Percentiles rank a stretch among this genome's conserved stretches.
phyloP scores from a whole-genome alignment of 2,797 vertebrate species.

The Pseudochirops corinnae region DNA sequence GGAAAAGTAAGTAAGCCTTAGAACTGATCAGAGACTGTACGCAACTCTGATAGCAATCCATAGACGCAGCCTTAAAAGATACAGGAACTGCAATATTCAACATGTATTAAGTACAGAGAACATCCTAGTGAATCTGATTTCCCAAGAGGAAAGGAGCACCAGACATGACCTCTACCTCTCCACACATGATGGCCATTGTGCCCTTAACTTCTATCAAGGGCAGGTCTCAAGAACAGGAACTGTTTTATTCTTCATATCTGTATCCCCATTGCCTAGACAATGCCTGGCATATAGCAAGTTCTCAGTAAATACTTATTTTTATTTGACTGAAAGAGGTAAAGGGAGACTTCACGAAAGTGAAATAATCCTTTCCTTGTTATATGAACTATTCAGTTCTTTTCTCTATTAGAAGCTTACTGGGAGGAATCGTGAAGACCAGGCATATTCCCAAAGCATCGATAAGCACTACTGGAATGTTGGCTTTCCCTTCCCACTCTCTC shows the following conservation, averaged over 20 bases:
- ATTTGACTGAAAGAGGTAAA: background rate
- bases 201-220: background rate
- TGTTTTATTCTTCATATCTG: background rate
- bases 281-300: background rate
- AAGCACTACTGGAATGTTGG: constrained; percentile 9
- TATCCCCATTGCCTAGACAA: background rate
- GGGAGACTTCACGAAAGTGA: background rate
- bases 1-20: background rate
- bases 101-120: background rate
- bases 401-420: background rate
- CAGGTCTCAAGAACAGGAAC: background rate
- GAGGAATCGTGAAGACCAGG: background rate
- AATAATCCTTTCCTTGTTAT: background rate
- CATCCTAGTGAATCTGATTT: background rate
- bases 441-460: constrained; percentile 27
- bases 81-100: background rate
- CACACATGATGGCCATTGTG: background rate
- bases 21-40: background rate
- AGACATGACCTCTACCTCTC: background rate
- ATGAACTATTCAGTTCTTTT: background rate
- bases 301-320: background rate
- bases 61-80: background rate
- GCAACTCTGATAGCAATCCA: background rate
- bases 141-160: background rate
- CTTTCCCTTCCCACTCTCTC: background rate